Conservation (phyloP, 2,888 invertebrate genomes). For the Gortyna flavago region DNA sequence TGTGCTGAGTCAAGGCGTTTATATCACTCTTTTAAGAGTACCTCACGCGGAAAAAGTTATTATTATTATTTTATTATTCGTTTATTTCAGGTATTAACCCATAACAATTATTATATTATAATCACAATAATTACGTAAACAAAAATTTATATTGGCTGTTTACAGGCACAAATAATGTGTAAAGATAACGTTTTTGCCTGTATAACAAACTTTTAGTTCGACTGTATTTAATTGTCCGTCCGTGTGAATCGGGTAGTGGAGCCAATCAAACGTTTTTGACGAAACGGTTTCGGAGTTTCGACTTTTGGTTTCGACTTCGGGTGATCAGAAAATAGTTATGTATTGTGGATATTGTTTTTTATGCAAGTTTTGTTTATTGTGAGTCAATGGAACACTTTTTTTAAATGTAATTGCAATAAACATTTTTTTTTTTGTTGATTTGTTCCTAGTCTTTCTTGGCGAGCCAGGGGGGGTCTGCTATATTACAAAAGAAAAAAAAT, state of each 20-base stretch:
- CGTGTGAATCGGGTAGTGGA: constrained; percentile 48
- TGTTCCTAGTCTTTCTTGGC: neutral
- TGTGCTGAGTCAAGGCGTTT: neutral
- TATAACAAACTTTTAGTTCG: neutral
- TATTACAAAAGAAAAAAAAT: neutral
- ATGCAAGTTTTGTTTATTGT: neutral
- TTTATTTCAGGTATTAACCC: too few relatives aligned
- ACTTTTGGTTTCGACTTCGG: constrained; percentile 28
- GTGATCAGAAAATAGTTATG: constrained; percentile 7
- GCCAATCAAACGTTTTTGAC: constrained; percentile 50
- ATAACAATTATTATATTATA: too few relatives aligned
- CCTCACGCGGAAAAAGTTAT: neutral
- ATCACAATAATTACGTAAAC: too few relatives aligned
- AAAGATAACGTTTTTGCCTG: neutral
- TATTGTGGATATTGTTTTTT: neutral
- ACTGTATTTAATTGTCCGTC: constrained; percentile 36
- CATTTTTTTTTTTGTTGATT: neutral
- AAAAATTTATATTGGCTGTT: neutral
- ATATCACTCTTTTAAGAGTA: neutral
- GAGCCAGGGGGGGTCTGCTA: too few relatives aligned
- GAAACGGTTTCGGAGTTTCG: constrained; percentile 30
- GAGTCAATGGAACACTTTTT: too few relatives aligned
- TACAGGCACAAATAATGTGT: neutral
- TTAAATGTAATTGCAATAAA: too few relatives aligned
- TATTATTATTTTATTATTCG: too few relatives aligned